Base-by-base conservation (phyloP, 2,888 invertebrate genomes). In the Fragum sueziense region DNA sequence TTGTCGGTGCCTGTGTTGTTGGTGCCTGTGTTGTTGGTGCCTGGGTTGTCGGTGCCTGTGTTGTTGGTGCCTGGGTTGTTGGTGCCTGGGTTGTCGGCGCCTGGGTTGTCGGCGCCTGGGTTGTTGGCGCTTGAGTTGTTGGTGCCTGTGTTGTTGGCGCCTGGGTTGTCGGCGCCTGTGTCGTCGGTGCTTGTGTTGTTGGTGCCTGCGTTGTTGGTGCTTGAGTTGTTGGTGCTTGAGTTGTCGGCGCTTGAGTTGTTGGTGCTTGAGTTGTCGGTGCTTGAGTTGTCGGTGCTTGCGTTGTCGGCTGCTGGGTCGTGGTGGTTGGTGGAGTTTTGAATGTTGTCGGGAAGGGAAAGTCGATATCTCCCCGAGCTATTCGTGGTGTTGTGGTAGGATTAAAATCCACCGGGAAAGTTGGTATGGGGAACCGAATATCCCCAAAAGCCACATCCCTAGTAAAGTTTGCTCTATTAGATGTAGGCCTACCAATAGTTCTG, bases 381-480 rank as follows among this genome's bases (percentile, higher is more conserved):
- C 11, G 22, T n/a, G 75, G 68, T 17, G 33, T 31, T 14, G 72
- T 75, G 11, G 70, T 61, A 1, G 54, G 47, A n/a, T n/a, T n/a
- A 25, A 25, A 9, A 17, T 41, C 9, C n/a, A 65, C 71, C 7
- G 68, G 59, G 17, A 61, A 33, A 7, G 47, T 68, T n/a, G 77
- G 77, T 20, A 73, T 3, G 4, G 72, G 73, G 25, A 77, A 73
- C n/a, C 31, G 25, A 4, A 77, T 73, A 69, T 77, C 73, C 25
- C 77, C 69, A 31, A 52, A 51, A 9, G 52, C 52, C 20, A 61
- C 61, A 33, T 9, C 61, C 14, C 33, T 31, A 1, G 61, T 61
- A 14, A 61, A 33, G 22, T 61, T 33, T 61, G n/a, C 7, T 2
- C n/a, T 14, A 33, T 29, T 33, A 2, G 61, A 7, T 1, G 1